These are phyloP conservation scores for Trematocara variabile DNA, from an alignment of 2,113 vertebrate species.

Conservation along the genomic window DNA sequence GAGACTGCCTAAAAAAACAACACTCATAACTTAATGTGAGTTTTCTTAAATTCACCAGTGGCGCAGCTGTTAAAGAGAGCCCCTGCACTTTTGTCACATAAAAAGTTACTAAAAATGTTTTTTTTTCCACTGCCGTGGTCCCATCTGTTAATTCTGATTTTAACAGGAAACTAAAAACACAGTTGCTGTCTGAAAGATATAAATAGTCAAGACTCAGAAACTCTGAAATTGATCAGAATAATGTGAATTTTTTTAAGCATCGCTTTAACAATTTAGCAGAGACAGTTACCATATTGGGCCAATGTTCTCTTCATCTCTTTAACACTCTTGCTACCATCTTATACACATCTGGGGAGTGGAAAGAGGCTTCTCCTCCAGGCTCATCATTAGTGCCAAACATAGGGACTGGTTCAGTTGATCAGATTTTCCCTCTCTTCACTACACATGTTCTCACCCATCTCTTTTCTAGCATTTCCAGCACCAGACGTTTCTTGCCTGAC, in stretches of 20 bases:
- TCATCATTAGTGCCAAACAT: conserved; percentile 47
- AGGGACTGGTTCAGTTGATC: conserved; percentile 57
- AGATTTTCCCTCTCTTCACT: conserved; percentile 10
- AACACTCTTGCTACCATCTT: conserved; percentile 22
- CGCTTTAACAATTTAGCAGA: conserved; percentile 47
- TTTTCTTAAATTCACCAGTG: background rate
- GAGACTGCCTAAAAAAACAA: background rate
- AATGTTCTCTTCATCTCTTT: conserved; percentile 37
- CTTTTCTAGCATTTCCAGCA: background rate
- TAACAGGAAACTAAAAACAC: background rate
- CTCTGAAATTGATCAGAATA: conserved; percentile 15
- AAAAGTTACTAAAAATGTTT: background rate
- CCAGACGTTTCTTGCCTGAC: background rate
- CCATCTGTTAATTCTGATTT: background rate
- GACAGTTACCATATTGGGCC: conserved; percentile 40
- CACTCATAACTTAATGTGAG: background rate
- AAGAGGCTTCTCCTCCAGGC: conserved; percentile 43
- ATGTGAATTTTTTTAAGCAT: conserved; percentile 15
- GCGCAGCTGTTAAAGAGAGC: background rate
- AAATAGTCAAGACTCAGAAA: background rate
- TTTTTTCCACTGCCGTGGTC: background rate
- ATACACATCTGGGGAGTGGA: conserved; percentile 39
- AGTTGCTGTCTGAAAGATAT: conserved; percentile 3
- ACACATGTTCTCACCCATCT: conserved; percentile 9
- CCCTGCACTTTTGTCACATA: background rate